phyloP scores from a whole-genome alignment of 1,140 invertebrate genomes.

The Temnothorax curvispinosus region DNA sequence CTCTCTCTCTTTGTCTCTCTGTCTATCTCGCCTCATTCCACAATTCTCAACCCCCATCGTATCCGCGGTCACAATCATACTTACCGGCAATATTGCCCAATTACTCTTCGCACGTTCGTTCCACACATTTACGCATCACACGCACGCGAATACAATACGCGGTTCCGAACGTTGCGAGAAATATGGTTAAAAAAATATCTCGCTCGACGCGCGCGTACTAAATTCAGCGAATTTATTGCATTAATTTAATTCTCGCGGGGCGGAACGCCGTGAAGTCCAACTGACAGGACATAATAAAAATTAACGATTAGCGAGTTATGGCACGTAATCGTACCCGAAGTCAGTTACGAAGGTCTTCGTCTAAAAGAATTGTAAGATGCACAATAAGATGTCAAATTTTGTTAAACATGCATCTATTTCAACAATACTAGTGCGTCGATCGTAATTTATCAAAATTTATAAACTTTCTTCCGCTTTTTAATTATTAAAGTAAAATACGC shows the following conservation, averaged over 20 bases:
- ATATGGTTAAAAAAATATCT: slow-evolving; percentile 56
- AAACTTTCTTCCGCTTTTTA: neutral
- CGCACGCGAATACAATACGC: slow-evolving; percentile 19
- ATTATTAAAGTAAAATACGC: neutral
- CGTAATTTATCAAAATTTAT: neutral
- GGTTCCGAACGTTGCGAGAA: slow-evolving; percentile 37
- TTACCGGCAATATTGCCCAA: slow-evolving; percentile 50
- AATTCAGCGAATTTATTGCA: slow-evolving; percentile 74
- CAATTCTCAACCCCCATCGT: slow-evolving; percentile 49
- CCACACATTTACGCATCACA: slow-evolving; percentile 65
- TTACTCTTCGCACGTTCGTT: slow-evolving; percentile 66
- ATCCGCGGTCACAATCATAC: slow-evolving; percentile 50
- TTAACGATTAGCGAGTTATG: slow-evolving; percentile 49
- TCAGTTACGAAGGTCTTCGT: neutral
- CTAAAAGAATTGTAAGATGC: neutral
- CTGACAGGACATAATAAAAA: slow-evolving; percentile 19
- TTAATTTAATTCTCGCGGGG: slow-evolving; percentile 43
- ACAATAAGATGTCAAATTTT: neutral
- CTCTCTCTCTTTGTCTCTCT: slow-evolving; percentile 44
- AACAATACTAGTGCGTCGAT: neutral
- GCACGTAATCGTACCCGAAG: neutral
- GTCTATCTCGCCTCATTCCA: slow-evolving; percentile 14
- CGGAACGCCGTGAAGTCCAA: neutral
- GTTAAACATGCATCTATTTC: neutral
- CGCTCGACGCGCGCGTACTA: slow-evolving; percentile 71